These are phyloP conservation scores for Craterocephalus amniculus DNA, from an alignment of 2,797 vertebrate species.

Conservation along the genomic window DNA sequence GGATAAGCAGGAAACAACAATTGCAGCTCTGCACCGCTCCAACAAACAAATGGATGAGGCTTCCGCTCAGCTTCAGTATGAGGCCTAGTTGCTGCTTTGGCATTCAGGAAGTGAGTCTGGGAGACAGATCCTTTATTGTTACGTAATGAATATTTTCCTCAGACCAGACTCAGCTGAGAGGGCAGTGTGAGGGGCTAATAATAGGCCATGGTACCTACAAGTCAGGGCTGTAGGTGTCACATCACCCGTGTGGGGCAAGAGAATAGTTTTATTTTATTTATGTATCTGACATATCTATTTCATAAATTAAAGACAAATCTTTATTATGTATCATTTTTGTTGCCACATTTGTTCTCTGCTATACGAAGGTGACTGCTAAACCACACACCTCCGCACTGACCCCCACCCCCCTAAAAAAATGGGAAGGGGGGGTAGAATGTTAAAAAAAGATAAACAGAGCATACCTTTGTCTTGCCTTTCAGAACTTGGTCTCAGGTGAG, in stretches of 20 bases:
- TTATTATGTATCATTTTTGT: slow-evolving; percentile 11
- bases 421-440: slow-evolving; percentile 4
- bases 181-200: slow-evolving; percentile 76
- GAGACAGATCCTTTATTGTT: slow-evolving; percentile 81
- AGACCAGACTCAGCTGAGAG: slow-evolving; percentile 73
- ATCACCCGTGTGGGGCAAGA: slow-evolving; percentile 23
- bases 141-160: slow-evolving; percentile 78
- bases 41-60: slow-evolving; percentile 66
- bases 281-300: slow-evolving; percentile 9
- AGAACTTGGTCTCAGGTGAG: slow-evolving; percentile 61
- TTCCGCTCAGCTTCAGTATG: slow-evolving; percentile 57
- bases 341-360: slow-evolving; percentile 34
- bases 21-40: slow-evolving; percentile 43
- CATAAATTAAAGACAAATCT: slow-evolving; percentile 15
- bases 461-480: slow-evolving; percentile 65
- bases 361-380: slow-evolving; percentile 10
- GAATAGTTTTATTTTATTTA: slow-evolving; percentile 7
- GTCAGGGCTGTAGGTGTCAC: slow-evolving; percentile 45
- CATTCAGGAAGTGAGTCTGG: slow-evolving; percentile 78
- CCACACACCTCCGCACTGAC: not conserved
- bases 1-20: slow-evolving; percentile 70
- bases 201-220: slow-evolving; percentile 70
- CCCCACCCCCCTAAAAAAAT: too few species aligned
- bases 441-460: slow-evolving; percentile 50
- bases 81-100: slow-evolving; percentile 67